Percentiles rank a stretch among this genome's conserved stretches.
Evolutionary conservation across 1,140 invertebrate species (phyloP).

Genomic region (Lutraria rhynchaena): DNA sequence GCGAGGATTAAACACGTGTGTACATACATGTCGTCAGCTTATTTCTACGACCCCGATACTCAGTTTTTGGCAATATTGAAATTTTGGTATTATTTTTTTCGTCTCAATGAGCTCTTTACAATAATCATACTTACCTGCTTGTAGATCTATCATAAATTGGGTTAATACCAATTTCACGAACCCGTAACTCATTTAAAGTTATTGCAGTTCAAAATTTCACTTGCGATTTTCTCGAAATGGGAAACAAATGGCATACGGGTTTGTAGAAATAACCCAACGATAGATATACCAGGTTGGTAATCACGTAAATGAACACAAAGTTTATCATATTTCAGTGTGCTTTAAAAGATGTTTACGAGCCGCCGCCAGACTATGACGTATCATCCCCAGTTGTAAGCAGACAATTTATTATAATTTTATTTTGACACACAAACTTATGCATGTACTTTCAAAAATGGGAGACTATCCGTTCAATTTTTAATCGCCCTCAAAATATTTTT

Average conservation of each 20-base stretch:
- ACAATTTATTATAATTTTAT: background rate
- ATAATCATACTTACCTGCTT: no score
- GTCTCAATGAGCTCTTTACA: no score
- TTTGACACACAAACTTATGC: background rate
- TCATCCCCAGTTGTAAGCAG: background rate
- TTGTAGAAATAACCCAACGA: background rate
- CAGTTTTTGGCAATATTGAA: no score
- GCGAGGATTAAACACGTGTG: no score
- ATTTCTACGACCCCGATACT: no score
- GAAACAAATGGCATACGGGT: no score
- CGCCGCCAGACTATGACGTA: conserved; percentile 22
- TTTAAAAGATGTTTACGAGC: conserved; percentile 1
- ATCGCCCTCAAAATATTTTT: background rate
- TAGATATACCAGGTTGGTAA: background rate
- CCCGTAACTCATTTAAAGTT: background rate
- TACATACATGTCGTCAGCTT: no score
- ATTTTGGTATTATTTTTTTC: no score
- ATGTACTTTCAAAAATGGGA: background rate
- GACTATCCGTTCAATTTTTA: background rate
- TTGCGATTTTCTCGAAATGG: background rate
- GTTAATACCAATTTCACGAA: background rate
- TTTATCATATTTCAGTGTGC: conserved; percentile 1
- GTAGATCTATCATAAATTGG: no score
- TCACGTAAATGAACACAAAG: background rate
- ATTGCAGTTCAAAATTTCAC: background rate